These are phyloP conservation scores for Pedicia rivosa DNA, from an alignment of 2,888 invertebrate genomes.

Conservation along the genomic window DNA sequence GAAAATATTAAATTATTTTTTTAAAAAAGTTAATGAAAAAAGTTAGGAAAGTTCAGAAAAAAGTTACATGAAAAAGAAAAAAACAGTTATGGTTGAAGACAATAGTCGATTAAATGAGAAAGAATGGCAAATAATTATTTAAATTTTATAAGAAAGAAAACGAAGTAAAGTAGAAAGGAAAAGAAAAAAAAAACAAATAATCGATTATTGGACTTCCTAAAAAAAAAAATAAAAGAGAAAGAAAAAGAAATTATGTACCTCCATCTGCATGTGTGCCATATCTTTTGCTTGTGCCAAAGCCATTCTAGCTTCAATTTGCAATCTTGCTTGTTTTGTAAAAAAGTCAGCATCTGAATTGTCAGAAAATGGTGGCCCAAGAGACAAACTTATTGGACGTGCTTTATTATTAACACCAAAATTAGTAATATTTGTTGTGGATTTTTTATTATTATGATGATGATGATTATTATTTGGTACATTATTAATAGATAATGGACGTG, in stretches of 20 bases:
- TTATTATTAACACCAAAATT: constrained; percentile 13
- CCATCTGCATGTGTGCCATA: constrained; percentile 84
- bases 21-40: neutral
- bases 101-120: too few species aligned
- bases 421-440: constrained; percentile 10
- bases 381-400: constrained; percentile 31
- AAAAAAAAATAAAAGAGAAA: too few species aligned
- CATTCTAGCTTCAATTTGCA: constrained; percentile 76
- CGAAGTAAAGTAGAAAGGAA: too few species aligned
- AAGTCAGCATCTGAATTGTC: constrained; percentile 50
- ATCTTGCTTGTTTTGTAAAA: constrained; percentile 60
- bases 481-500: constrained; percentile 19
- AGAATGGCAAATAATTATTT: too few species aligned
- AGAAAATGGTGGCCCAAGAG: constrained; percentile 34
- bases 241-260: constrained; percentile 40
- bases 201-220: neutral
- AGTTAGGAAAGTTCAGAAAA: too few species aligned
- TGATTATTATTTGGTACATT: constrained; percentile 14
- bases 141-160: too few species aligned
- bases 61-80: neutral
- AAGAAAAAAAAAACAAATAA: neutral
- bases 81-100: too few species aligned
- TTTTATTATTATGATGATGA: constrained; percentile 10
- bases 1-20: neutral
- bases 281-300: constrained; percentile 81